These are phyloP conservation scores for Ctenodactylus gundi DNA, from an alignment of 2,113 vertebrate species.

Conservation along the genomic window DNA sequence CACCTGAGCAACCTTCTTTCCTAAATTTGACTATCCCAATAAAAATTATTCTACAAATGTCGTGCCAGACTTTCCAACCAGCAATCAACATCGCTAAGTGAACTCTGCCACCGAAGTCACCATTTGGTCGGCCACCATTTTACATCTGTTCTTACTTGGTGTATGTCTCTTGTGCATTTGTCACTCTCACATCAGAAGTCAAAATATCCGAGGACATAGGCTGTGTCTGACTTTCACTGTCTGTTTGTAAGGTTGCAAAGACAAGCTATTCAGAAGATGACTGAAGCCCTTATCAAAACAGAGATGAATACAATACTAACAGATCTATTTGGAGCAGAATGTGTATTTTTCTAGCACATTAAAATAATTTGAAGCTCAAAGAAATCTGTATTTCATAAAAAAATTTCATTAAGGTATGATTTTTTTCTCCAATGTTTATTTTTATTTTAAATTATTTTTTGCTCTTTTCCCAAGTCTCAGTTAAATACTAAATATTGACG, in stretches of 20 bases:
- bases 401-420: background rate
- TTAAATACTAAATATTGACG: constrained; percentile 1
- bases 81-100: background rate
- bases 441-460: background rate
- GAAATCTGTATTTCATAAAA: background rate
- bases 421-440: background rate
- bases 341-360: background rate
- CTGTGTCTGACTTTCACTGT: background rate
- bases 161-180: background rate
- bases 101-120: background rate
- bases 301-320: background rate
- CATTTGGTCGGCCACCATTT: too few relatives aligned
- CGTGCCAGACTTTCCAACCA: background rate
- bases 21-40: background rate
- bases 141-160: background rate
- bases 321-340: background rate
- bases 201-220: background rate
- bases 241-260: background rate
- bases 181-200: background rate
- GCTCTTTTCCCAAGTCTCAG: background rate
- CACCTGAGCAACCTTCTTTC: background rate
- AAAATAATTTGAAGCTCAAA: background rate
- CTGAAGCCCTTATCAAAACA: background rate
- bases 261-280: background rate
- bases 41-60: background rate